Base-by-base conservation (phyloP, 2,113 vertebrate species). In the Isichthys henryi region DNA sequence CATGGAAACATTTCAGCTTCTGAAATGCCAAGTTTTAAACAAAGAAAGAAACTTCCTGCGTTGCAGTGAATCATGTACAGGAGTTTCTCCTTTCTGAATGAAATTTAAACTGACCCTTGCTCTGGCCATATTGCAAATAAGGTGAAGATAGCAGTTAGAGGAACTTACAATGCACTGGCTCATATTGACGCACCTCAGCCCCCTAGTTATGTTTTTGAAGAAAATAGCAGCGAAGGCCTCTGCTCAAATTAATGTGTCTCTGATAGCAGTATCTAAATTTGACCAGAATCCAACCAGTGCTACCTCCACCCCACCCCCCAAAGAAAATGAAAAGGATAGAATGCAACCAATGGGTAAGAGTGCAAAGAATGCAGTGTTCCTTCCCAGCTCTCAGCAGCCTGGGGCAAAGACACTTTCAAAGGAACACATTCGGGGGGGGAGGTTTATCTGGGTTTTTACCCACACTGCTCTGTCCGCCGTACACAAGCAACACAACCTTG, bases 91-190 rank as follows among this genome's bases (percentile, higher is more conserved):
- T 88, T 56, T 56, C 21, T 56, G 19, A 21, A 56, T 56, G 17
- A 56, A 89, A 85, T 91, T 31, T 91, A 66, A 89, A 83, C 88
- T 91, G 90, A 92, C 90, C 90, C 91, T 90, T 66, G 31, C 86
- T 89, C 90, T 89, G 88, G 89, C 62, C 90, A 90, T 74, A 88
- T 90, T 87, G 49, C 39, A 82, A 56, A 90, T 86, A 90, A 62
- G 83, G 21, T 89, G 53, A 85, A 89, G 45, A 90, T 74, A 89
- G 48, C 19, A 70, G n/a, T 70, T 70, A 13, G 62, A 27, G 62
- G 62, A 10, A 31, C 27, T 70, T 70, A 31, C n/a, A 70, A 31
- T 31, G 62, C 62, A 39, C 39, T 39, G 39, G 39, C 39, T 39
- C 39, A 39, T 39, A 39, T 39, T 2, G 39, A 31, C 13, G 62